phyloP scores from a whole-genome alignment of 2,113 vertebrate genomes.

The Nothoprocta pentlandii region DNA sequence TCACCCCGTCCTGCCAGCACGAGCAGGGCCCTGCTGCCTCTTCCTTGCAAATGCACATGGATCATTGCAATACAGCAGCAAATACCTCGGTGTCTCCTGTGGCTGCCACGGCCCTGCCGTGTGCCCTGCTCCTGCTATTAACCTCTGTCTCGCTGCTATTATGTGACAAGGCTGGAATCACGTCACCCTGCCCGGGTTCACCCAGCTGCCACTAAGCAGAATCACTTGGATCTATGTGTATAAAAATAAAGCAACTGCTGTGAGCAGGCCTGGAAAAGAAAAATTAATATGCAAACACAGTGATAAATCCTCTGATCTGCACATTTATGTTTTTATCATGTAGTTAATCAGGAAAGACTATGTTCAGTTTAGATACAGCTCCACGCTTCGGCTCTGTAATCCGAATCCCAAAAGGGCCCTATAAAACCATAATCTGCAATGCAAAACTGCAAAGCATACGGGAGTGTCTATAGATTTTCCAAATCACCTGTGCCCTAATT shows the following conservation, averaged over 20 bases:
- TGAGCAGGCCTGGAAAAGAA: not conserved
- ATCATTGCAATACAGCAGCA: not conserved
- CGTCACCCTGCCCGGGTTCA: not conserved
- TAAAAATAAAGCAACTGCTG: not conserved
- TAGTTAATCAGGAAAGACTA: constrained; percentile 64
- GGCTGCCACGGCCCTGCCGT: not conserved
- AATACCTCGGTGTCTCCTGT: not conserved
- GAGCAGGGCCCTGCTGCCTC: not conserved
- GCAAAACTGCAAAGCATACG: constrained; percentile 72
- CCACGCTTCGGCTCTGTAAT: constrained; percentile 49
- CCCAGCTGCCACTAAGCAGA: not conserved
- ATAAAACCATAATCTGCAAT: constrained; percentile 74
- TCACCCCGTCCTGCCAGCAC: not conserved
- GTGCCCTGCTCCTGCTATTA: not conserved
- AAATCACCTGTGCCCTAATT: constrained; percentile 81
- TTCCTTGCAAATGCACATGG: not conserved
- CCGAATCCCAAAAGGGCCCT: constrained; percentile 66
- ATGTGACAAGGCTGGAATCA: not conserved
- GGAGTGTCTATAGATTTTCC: constrained; percentile 78
- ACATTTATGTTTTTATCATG: constrained; percentile 74
- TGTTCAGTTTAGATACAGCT: constrained; percentile 57
- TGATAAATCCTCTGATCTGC: constrained; percentile 66
- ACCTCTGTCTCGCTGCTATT: not conserved
- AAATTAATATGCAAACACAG: constrained; percentile 51
- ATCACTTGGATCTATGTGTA: not conserved